Evolutionary conservation across 2,888 invertebrate species (phyloP), one percentile per base, ranked within the genome.

Genomic region (Leucophora obtusa): DNA sequence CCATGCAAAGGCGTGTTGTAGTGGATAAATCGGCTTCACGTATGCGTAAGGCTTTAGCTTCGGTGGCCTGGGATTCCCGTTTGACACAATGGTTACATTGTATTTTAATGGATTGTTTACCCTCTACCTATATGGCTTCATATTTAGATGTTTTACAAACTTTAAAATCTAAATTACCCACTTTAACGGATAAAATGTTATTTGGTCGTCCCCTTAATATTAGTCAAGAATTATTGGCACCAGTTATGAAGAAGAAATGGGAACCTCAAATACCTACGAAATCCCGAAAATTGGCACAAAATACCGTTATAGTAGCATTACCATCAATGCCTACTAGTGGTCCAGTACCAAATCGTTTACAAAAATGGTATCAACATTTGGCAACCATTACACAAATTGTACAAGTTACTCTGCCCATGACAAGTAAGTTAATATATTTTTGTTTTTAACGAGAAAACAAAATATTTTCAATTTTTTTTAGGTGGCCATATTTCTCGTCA

Each of bases 101-200:
- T 53, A 88, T 94, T 10, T 88, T 96, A 8, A 92, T 95, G 83
- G 95, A 96, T 81, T 91, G 93, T 85, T 89, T 96, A 58, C 93
- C 93, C 63, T 91, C 92, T 17, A 91, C 92, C 6, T 94, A 94
- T 86, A 91, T 96, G 83, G 92, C 93, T 0, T 93, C 93, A 8
- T 96, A 96, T 89, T 91, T 96, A 17, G 96, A 96, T 86, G 94
- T 95, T 62, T 89, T 96, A 83, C 96, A 96, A 91, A 94, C 93
- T 0, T 87, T 95, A 17, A 93, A 93, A 87, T 89, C 92, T 11
- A 94, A 95, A 91, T 90, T 95, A 75, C 96, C 96, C 0, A 91
- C 92, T 17, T 91, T 96, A 28, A 92, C 95, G 7, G 96, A 96
- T 83, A 94, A 94, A 89, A 94, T 96, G 92, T 91, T 95, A 51